Base-by-base conservation (phyloP, 1,140 invertebrate genomes). In the Wiebesia pumilae region DNA sequence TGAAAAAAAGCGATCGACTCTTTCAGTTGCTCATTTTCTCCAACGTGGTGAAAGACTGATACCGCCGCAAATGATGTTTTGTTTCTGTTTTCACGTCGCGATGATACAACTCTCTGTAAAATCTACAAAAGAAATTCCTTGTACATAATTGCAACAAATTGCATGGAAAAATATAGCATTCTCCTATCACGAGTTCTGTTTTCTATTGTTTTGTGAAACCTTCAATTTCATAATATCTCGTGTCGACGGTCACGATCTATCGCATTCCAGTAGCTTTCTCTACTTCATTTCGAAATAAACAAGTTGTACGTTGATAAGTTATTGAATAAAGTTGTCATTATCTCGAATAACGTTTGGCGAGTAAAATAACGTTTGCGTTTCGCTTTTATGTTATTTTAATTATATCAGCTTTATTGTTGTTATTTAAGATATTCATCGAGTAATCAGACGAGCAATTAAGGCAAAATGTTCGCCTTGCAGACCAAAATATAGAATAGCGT, bases 1-100 rank as follows among this genome's bases (percentile, higher is more conserved):
- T 84, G 83, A 6, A 62, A 84, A 78, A 84, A 83, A 14, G 30
- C 43, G n/a, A 54, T 73, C 40, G 30, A 40, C 30, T 51, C 67
- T 33, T 38, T 67, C 40, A 81, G 30, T 69, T 21, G 24, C 81
- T 73, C 67, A n/a, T 62, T 51, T 6, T 75, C 69, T 77, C 82
- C 30, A 82, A 71, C 43, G 19, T 38, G 27, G 7, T 43, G 65
- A 82, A 54, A 79, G 40, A 82, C 65, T 71, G 27, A 30, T 67
- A 35, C 35, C 14, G 19, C 78, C 24, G 7, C 35, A 14, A 81
- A 67, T 51, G 40, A 69, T 33, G 73, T 71, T 83, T 83, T 83
- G 73, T 69, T 83, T 43, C 4, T 24, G 16, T 21, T 71, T 71
- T 69, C 51, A 83, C 38, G 35, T 19, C 67, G n/a, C n/a, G 30